phyloP scores from a whole-genome alignment of 2,888 invertebrate species.

The Sipunculus nudus region DNA sequence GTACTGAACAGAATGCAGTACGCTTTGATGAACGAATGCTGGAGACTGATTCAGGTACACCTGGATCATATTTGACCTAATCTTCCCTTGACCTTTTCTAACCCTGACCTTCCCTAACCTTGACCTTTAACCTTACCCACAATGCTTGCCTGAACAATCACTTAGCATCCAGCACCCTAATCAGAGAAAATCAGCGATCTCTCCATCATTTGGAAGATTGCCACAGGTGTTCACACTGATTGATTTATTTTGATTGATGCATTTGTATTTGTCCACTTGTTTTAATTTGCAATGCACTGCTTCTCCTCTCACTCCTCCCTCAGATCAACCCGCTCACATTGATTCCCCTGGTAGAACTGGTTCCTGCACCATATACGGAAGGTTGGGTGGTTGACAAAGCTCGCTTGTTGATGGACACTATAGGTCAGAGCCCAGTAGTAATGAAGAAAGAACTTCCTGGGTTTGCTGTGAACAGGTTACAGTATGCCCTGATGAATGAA shows the following conservation, averaged over 20 bases:
- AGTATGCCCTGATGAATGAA: conserved; percentile 94
- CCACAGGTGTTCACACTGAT: no score
- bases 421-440: conserved; percentile 91
- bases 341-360: conserved; percentile 91
- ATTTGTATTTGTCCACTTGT: no score
- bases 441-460: conserved; percentile 88
- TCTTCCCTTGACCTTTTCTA: neutral
- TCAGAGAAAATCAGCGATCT: no score
- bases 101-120: neutral
- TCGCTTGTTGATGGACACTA: conserved; percentile 81
- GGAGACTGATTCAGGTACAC: conserved; percentile 77
- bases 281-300: no score
- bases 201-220: no score
- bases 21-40: conserved; percentile 90
- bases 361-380: conserved; percentile 93
- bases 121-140: neutral
- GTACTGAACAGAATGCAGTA: conserved; percentile 95
- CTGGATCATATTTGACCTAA: neutral
- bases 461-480: conserved; percentile 92
- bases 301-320: no score
- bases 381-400: conserved; percentile 79
- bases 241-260: no score
- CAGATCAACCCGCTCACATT: conserved; percentile 95
- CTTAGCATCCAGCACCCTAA: no score
- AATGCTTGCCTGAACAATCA: conserved; percentile 64